phyloP scores from a whole-genome alignment of 2,797 vertebrate genomes.

The Sebastes iracundus region DNA sequence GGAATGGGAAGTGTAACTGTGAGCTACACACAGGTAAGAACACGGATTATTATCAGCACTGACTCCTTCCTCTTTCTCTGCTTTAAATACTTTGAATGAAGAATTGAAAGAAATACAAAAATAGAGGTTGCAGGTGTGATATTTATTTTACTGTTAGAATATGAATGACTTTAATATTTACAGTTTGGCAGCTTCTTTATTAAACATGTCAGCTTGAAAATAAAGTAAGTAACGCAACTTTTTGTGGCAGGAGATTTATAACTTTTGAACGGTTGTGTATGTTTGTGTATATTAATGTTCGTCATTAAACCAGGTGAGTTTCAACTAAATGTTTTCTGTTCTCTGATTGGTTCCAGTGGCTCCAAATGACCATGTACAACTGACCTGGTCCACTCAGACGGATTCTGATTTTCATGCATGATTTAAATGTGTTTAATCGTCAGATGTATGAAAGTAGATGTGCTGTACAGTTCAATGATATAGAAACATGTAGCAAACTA shows the following conservation, averaged over 20 bases:
- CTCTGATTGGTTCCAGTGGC: constrained; percentile 76
- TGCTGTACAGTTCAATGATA: neutral
- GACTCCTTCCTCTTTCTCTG: neutral
- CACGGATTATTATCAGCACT: neutral
- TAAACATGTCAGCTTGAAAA: neutral
- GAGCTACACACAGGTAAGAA: constrained; percentile 79
- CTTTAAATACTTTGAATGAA: neutral
- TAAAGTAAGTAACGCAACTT: neutral
- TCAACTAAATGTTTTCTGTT: constrained; percentile 7
- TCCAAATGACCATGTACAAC: constrained; percentile 85
- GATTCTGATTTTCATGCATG: neutral
- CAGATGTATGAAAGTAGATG: neutral
- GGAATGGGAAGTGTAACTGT: constrained; percentile 76
- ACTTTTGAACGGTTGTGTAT: neutral
- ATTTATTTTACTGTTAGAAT: neutral
- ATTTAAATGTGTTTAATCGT: neutral
- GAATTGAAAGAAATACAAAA: neutral
- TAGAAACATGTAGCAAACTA: neutral
- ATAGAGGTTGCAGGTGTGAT: neutral
- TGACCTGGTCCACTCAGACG: constrained; percentile 44
- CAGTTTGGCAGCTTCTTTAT: neutral
- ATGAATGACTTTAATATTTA: neutral
- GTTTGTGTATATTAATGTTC: neutral
- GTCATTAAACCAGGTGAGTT: neutral
- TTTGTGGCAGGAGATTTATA: neutral